phyloP scores from a whole-genome alignment of 2,888 invertebrate species.

The Napeogenes inachia region DNA sequence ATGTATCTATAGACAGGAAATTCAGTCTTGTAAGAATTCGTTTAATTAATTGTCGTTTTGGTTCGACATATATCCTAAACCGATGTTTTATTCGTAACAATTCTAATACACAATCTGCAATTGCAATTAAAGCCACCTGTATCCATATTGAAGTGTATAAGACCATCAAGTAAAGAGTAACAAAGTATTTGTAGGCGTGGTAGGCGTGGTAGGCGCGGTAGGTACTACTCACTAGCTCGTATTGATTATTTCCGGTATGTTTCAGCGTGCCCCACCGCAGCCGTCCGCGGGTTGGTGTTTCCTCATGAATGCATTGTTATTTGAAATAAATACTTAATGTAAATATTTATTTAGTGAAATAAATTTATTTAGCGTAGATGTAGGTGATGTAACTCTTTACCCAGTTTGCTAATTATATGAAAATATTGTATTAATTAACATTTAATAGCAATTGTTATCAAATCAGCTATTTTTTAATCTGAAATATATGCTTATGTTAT shows the following conservation, averaged over 20 bases:
- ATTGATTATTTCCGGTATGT: slow-evolving; percentile 40
- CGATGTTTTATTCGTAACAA: too few species aligned
- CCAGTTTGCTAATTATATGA: not conserved
- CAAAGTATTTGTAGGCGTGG: too few species aligned
- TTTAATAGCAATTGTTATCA: not conserved
- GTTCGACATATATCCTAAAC: not conserved
- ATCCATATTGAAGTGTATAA: too few species aligned
- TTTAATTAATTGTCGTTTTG: not conserved
- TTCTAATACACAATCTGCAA: too few species aligned
- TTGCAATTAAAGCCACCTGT: too few species aligned
- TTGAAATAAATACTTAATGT: slow-evolving; percentile 49
- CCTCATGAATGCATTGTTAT: slow-evolving; percentile 84
- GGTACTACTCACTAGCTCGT: too few species aligned
- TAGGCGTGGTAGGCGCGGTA: too few species aligned
- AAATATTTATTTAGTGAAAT: not conserved
- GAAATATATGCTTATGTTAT: slow-evolving; percentile 3
- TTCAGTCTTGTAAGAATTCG: too few species aligned
- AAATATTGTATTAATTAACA: not conserved
- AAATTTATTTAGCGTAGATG: not conserved
- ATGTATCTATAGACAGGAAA: too few species aligned
- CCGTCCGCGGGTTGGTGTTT: slow-evolving; percentile 67
- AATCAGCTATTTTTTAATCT: not conserved
- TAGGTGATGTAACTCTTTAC: not conserved
- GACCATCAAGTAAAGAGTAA: too few species aligned
- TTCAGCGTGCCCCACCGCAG: slow-evolving; percentile 80